phyloP scores from a whole-genome alignment of 2,888 invertebrate species.

The Heliconius cydno region DNA sequence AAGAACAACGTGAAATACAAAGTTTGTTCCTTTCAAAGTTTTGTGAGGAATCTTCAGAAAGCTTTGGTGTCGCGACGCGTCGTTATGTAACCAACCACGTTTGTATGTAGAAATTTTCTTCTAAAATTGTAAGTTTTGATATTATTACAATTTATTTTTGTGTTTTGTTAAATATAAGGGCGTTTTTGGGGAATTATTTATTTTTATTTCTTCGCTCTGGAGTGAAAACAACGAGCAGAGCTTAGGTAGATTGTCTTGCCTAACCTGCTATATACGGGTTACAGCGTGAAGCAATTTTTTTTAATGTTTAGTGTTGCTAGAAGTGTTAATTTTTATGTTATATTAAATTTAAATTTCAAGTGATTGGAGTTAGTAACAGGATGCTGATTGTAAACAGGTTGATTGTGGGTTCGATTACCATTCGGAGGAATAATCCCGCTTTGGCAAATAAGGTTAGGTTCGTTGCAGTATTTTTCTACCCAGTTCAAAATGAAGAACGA shows the following conservation, averaged over 20 bases:
- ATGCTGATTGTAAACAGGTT: too few relatives aligned
- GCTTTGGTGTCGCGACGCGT: neutral
- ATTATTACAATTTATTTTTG: neutral
- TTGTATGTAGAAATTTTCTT: neutral
- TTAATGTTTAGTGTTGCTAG: too few relatives aligned
- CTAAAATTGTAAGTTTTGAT: neutral
- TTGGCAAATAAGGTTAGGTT: too few relatives aligned
- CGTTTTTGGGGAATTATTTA: neutral
- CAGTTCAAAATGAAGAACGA: too few relatives aligned
- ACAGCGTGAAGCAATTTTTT: neutral
- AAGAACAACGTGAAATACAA: neutral
- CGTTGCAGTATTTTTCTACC: too few relatives aligned
- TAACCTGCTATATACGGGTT: neutral
- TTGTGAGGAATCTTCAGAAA: neutral
- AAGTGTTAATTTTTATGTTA: too few relatives aligned
- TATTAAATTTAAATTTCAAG: too few relatives aligned
- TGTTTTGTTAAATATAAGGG: neutral
- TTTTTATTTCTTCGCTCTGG: too few relatives aligned
- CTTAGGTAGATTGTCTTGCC: neutral
- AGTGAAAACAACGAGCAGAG: neutral
- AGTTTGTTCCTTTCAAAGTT: constrained; percentile 4
- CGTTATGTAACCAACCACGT: neutral
- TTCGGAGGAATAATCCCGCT: too few relatives aligned
- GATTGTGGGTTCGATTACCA: too few relatives aligned
- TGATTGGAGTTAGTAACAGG: too few relatives aligned